Base-by-base conservation (phyloP, 2,113 vertebrate genomes). In the Semnornis frantzii region DNA sequence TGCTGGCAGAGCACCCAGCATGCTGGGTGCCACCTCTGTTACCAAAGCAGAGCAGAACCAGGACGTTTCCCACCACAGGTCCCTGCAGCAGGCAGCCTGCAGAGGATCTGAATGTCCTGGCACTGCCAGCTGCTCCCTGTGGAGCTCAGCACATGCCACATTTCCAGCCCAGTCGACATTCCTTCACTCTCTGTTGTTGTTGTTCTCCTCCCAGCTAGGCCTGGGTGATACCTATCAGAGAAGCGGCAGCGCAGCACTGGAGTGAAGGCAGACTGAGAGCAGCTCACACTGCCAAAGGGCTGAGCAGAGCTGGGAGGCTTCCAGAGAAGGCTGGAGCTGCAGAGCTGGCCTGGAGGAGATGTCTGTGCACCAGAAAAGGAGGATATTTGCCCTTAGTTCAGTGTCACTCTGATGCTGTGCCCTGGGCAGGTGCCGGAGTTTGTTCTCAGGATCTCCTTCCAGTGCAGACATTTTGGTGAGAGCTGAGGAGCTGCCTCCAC, bases 121-220 rank as follows among this genome's bases (percentile, higher is more conserved):
- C 31, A 4, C 59, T 4, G 6, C 0, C 1, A 3, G 3, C 16
- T 6, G 34, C 68, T 30, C 3, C 50, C 34, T 27, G 30, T 19
- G 2, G 1, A 33, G 81, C 85, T 39, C 87, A 44, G 84, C 74
- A 25, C 73, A 5, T 1, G 31, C 14, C 37, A 23, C 66, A 0
- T n/a, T n/a, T 55, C 65, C 68, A 37, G 66, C 39, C 6, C 39
- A 12, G 89, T 68, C 2, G 0, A 14, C 2, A 4, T 65, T 77
- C 87, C 48, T 57, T 64, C 62, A 37, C 15, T 0, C 73, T 63
- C 79, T 85, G 44, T 28, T 72, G 1, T 28, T 72, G 1, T 12
- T 89, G 66, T 24, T n/a, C 62, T 48, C 63, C 77, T 79, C 83
- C 78, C 28, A 9, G 46, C 48, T 78, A 69, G 59, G 33, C 13